phyloP scores from a whole-genome alignment of 2,797 vertebrate species.

The Glyptemys insculpta region DNA sequence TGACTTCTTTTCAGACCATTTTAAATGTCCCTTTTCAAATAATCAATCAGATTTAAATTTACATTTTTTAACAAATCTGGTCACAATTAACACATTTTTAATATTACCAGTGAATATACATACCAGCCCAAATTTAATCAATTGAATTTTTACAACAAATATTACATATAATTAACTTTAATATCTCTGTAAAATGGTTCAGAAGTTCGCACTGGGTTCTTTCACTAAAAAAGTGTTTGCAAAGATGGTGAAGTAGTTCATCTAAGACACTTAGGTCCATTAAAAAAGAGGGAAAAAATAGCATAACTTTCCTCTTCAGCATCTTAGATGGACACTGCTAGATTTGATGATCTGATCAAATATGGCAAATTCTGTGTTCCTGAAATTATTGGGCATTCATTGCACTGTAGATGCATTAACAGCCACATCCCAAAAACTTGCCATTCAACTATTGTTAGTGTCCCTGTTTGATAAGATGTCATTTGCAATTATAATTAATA shows the following conservation, averaged over 20 bases:
- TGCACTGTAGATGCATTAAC: neutral
- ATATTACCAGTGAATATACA: neutral
- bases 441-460: neutral
- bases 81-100: neutral
- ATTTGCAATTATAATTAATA: neutral
- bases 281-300: neutral
- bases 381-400: neutral
- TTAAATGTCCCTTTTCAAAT: neutral
- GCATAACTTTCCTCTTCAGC: neutral
- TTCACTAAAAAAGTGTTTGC: neutral
- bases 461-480: neutral
- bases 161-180: neutral
- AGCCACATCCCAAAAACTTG: neutral
- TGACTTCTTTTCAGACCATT: neutral
- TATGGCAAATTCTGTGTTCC: fast-evolving
- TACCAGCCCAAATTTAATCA: neutral
- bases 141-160: neutral
- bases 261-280: neutral
- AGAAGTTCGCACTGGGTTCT: neutral
- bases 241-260: neutral
- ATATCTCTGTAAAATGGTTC: neutral
- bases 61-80: neutral
- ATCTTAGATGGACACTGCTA: neutral
- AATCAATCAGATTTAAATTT: neutral
- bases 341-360: neutral